Evolutionary conservation across 1,140 invertebrate genomes (phyloP).

Genomic region (Pseudobourletiella spinata): DNA sequence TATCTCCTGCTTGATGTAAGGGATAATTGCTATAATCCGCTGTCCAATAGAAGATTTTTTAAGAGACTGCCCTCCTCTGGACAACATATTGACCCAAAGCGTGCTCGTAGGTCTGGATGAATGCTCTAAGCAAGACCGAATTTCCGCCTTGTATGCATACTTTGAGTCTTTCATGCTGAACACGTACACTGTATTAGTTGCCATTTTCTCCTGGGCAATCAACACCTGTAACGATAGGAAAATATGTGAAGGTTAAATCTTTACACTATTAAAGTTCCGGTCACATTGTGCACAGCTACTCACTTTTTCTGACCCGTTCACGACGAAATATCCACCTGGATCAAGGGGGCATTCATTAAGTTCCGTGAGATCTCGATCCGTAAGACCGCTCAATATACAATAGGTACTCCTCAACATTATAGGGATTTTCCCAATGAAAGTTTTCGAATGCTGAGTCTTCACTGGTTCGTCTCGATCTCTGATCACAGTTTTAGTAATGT

Average conservation of each 20-base stretch:
- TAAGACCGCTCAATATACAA: conserved; percentile 83
- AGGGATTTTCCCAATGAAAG: conserved; percentile 98
- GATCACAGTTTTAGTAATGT: conserved; percentile 92
- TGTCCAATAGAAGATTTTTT: conserved; percentile 98
- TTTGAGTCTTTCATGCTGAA: conserved; percentile 98
- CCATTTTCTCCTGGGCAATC: conserved; percentile 99
- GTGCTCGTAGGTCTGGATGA: conserved; percentile 85
- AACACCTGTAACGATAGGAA: conserved; percentile 50
- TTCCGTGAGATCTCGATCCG: conserved; percentile 96
- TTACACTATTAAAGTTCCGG: neutral
- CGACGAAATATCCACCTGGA: conserved; percentile 94
- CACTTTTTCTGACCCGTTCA: conserved; percentile 92
- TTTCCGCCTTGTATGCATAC: conserved; percentile 96
- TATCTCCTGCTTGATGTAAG: conserved; percentile 98
- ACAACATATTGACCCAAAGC: conserved; percentile 99
- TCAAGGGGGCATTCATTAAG: conserved; percentile 98
- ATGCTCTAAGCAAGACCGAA: conserved; percentile 91
- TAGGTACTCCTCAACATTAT: conserved; percentile 98
- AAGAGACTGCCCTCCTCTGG: conserved; percentile 84
- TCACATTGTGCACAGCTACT: neutral
- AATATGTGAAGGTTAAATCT: too few species aligned
- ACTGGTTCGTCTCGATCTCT: conserved; percentile 85
- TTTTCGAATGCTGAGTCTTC: conserved; percentile 92
- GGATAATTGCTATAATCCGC: conserved; percentile 91
- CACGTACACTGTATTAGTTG: conserved; percentile 98